Base-by-base conservation (phyloP, 1,140 invertebrate species). In the Drosophila equinoxialis region DNA sequence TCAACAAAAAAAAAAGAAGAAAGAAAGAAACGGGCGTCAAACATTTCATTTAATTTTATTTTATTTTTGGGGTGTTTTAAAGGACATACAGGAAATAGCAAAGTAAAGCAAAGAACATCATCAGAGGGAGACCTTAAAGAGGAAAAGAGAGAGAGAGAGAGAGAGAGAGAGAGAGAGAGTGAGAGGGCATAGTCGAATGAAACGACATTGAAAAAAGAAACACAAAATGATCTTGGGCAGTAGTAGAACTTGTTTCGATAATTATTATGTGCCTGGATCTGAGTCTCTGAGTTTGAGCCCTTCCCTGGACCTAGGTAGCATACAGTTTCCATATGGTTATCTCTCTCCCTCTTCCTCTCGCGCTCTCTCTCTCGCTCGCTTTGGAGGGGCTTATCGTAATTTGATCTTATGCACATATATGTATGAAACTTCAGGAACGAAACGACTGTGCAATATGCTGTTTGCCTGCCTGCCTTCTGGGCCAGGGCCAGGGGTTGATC, bases 181-280 rank as follows among this genome's bases (percentile, higher is more conserved):
- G 30, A 55, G 48, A n/a, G n/a, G n/a, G 61, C 13, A 42, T 0
- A 6, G 26, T 4, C 26, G 17, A 51, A 51, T 23, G 45, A 51
- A 51, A 51, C 17, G 45, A 51, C 45, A 51, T 51, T 51, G 45
- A 51, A 48, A 51, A 51, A 23, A 20, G 23, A 51, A 20, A 51
- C 11, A 20, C 17, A 11, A 51, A 51, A 51, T 51, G 45, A 51
- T 51, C 17, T 51, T 51, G 45, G 17, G 17, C 23, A 23, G 45
- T 10, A 51, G 45, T 11, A 51, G 45, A 51, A 51, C 45, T 51
- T 51, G 45, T 51, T 51, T 51, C 14, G 3, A 23, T 51, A 51
- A 23, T 51, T 51, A 51, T 51, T 51, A 23, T 51, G 45, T 51
- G 45, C 17, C 45, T 48, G 45, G 3, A 17, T 11, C 35, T 37